A percentile compares a stretch with the other conserved stretches of the same genome.
These are phyloP conservation scores for Pteropus alecto DNA, from an alignment of 2,113 vertebrate species.

Conservation along the genomic window DNA sequence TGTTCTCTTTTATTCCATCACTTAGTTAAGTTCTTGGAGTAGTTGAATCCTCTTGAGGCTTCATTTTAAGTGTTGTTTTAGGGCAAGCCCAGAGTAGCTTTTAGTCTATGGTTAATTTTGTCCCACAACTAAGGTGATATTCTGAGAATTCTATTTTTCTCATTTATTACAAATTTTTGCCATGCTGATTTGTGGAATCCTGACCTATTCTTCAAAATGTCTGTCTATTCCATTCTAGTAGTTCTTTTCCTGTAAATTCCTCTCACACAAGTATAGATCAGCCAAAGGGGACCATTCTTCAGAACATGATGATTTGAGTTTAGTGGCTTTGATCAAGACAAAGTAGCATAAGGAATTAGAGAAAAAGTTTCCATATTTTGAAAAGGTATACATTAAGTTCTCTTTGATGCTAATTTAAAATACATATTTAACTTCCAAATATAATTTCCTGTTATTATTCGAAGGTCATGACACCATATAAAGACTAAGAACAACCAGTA, in stretches of 20 bases:
- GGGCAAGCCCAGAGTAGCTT: background rate
- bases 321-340: background rate
- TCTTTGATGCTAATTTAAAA: background rate
- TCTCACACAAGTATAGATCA: background rate
- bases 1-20: background rate
- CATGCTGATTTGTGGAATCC: background rate
- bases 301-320: background rate
- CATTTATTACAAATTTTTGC: background rate
- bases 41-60: background rate
- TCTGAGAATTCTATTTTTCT: background rate
- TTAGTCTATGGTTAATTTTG: background rate
- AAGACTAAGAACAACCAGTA: background rate
- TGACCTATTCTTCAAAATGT: background rate
- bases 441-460: background rate
- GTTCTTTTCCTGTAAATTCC: background rate
- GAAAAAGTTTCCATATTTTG: background rate
- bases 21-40: background rate
- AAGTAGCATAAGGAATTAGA: background rate
- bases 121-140: background rate
- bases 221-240: background rate
- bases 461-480: background rate
- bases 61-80: background rate
- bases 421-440: background rate
- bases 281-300: background rate
- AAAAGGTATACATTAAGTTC: background rate